Evolutionary conservation across 2,113 vertebrate genomes (phyloP), one percentile per base, ranked within the genome.

Genomic region (Smithornis capensis): DNA sequence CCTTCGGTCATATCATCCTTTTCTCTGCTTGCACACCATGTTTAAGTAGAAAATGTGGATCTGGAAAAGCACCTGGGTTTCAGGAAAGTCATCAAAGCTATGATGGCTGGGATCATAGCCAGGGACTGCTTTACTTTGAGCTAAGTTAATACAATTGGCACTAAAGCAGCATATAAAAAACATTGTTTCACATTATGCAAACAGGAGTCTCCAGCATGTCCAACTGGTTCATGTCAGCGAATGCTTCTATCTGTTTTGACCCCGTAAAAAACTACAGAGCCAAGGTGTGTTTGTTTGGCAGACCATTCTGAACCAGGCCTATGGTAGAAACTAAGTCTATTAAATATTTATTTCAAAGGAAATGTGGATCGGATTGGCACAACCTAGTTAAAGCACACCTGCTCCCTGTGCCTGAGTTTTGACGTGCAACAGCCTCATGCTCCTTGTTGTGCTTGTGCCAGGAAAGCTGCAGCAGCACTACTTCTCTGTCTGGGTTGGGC

Each of bases 41-140:
- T 70, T 96, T 83, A 74, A 87, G 78, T 84, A 84, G 82, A 87
- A 96, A 92, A 64, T 25, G 44, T 38, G 59, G 31, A 35, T 59
- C 45, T 70, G 74, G 84, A 78, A 96, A 96, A 65, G 7, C 56
- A 76, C 40, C 64, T 62, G 13, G 9, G 57, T 90, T 92, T 94
- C 57, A 87, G 83, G 74, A 85, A 94, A 90, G 33, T 22, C 25
- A 63, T 23, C 50, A 71, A 53, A 80, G 35, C 25, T 33, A 13
- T 33, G 14, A 57, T 7, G 24, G 47, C 57, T 75, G 79, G 79
- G 33, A 93, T 52, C 47, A 75, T 22, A 47, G 45, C 45, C 21
- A 4, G 55, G n/a, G 23, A 33, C 33, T 64, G n/a, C 29, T 90
- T 65, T 81, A 35, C 35, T 71, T 33, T 65, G 57, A 49, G 37